Percentiles rank a stretch among this genome's conserved stretches.
Evolutionary conservation across 2,797 vertebrate genomes (phyloP).

Genomic region (Smutsia gigantea): DNA sequence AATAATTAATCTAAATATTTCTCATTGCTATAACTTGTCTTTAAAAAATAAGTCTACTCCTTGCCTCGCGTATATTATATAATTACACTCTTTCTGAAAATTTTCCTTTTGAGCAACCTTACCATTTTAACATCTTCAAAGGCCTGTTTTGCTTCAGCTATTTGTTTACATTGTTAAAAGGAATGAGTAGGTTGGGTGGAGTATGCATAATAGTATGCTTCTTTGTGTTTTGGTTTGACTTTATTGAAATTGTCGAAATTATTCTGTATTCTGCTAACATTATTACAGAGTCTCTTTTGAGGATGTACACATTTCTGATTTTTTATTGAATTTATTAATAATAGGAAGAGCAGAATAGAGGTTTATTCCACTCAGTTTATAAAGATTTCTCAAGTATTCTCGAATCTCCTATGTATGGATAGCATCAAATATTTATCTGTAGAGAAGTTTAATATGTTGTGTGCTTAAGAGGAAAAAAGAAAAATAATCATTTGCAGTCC

Average conservation of each 20-base stretch:
- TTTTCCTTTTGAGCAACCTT: neutral
- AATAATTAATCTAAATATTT: slow-evolving; percentile 10
- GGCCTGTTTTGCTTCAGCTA: neutral
- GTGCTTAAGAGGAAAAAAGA: neutral
- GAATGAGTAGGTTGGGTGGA: neutral
- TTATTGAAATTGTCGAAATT: neutral
- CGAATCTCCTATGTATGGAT: neutral
- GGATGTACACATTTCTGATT: neutral
- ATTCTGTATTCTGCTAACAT: neutral
- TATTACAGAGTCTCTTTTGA: neutral
- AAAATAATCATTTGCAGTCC: neutral
- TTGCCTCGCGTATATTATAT: neutral
- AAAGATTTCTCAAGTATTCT: neutral
- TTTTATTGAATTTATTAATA: neutral
- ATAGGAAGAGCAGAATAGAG: neutral
- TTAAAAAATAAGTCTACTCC: neutral
- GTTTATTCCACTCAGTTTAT: neutral
- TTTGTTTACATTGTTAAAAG: neutral
- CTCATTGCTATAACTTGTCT: neutral
- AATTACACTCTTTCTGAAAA: neutral
- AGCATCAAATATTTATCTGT: slow-evolving; percentile 7
- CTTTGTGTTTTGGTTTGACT: neutral
- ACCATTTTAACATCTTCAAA: neutral
- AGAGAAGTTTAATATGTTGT: neutral
- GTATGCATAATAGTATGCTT: neutral